Conservation (phyloP, 2,113 vertebrate genomes). For the Anas platyrhynchos region DNA sequence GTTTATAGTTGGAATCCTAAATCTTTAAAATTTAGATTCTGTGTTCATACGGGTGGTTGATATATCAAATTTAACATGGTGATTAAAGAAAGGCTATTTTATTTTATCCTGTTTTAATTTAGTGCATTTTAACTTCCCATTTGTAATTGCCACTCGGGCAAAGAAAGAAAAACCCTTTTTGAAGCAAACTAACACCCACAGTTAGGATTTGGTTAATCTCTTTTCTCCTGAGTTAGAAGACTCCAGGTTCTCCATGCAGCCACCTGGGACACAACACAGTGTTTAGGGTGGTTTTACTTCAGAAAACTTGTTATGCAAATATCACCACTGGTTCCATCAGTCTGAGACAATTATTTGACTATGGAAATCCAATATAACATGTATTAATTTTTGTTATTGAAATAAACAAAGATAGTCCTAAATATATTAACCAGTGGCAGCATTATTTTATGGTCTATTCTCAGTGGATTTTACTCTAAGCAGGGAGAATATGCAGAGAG, state of each 20-base stretch:
- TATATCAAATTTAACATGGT: neutral
- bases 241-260: neutral
- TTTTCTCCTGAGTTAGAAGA: neutral
- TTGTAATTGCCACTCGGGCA: neutral
- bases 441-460: neutral
- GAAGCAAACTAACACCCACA: neutral
- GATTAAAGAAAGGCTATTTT: neutral
- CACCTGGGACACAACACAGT: neutral
- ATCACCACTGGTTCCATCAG: neutral
- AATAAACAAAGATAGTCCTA: neutral
- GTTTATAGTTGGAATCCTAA: neutral
- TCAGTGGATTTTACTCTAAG: neutral
- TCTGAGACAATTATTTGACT: neutral
- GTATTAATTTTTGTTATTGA: neutral
- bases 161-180: neutral
- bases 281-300: neutral
- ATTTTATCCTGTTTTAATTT: neutral
- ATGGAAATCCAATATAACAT: neutral
- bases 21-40: neutral
- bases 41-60: neutral
- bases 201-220: neutral
- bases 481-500: neutral
- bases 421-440: neutral
- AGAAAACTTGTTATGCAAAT: neutral
- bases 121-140: neutral